Conservation (phyloP, 2,113 vertebrate species). For the Oncorhynchus clarkii region DNA sequence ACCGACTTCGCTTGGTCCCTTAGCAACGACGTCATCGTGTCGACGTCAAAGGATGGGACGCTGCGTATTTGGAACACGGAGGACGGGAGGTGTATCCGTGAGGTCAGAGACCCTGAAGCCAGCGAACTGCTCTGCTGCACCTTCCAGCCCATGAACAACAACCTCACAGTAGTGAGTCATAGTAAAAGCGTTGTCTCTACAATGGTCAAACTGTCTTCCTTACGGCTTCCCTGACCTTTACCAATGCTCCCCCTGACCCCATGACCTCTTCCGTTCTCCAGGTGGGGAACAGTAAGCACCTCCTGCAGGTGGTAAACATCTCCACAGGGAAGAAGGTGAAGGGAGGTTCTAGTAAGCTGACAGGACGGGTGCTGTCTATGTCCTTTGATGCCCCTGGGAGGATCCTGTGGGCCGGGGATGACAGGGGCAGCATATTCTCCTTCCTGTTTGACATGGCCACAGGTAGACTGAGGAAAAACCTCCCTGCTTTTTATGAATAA, state of each 20-base stretch:
- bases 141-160: conserved; percentile 91
- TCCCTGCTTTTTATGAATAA: neutral
- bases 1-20: conserved; percentile 94
- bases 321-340: conserved; percentile 93
- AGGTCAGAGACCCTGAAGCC: conserved; percentile 85
- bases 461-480: conserved; percentile 61
- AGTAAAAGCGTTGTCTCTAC: too few relatives aligned
- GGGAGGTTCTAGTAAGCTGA: conserved; percentile 88
- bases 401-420: conserved; percentile 91
- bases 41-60: conserved; percentile 85
- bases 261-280: conserved; percentile 46
- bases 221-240: neutral
- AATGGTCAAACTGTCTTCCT: neutral
- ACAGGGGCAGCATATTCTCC: conserved; percentile 88
- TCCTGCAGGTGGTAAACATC: conserved; percentile 91
- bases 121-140: conserved; percentile 91
- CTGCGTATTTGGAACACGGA: conserved; percentile 91
- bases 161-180: neutral
- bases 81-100: conserved; percentile 89
- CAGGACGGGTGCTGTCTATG: conserved; percentile 84
- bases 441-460: conserved; percentile 95
- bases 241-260: neutral
- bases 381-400: conserved; percentile 90
- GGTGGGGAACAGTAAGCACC: conserved; percentile 91
- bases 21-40: conserved; percentile 94